Conservation (phyloP, 2,888 invertebrate species). For the Miltochrista miniata region DNA sequence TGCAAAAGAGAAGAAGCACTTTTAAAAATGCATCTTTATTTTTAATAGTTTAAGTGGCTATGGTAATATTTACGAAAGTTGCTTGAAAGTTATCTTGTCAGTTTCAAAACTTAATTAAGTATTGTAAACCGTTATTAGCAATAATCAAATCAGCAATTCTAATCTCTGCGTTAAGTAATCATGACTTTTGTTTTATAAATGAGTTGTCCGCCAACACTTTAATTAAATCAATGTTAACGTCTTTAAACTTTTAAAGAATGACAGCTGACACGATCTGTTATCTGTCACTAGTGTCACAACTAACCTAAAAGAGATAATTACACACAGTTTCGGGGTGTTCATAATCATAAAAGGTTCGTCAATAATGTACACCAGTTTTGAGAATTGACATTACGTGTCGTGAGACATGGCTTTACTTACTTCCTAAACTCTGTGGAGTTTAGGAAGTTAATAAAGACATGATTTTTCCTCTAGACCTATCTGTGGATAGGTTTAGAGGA, state of each 20-base stretch:
- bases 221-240: slow-evolving; percentile 41
- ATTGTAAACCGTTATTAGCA: background rate
- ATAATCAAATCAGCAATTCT: background rate
- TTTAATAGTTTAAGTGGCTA: background rate
- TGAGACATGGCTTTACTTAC: too few species aligned
- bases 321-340: too few species aligned
- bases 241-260: slow-evolving; percentile 14
- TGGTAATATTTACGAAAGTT: background rate
- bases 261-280: slow-evolving; percentile 15
- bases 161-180: slow-evolving; percentile 4
- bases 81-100: background rate
- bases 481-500: too few species aligned
- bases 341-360: too few species aligned
- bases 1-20: too few species aligned
- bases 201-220: slow-evolving; percentile 26
- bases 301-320: too few species aligned
- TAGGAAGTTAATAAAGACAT: too few species aligned
- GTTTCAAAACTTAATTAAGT: background rate
- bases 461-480: too few species aligned
- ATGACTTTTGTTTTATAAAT: slow-evolving; percentile 31
- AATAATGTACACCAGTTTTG: too few species aligned
- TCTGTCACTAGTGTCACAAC: slow-evolving; percentile 6
- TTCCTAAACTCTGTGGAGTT: too few species aligned
- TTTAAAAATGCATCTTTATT: background rate
- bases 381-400: too few species aligned